A percentile compares a stretch with the other conserved stretches of the same genome.
These are phyloP conservation scores for Charanyca ferruginea DNA, from an alignment of 2,888 invertebrate genomes.

Conservation along the genomic window DNA sequence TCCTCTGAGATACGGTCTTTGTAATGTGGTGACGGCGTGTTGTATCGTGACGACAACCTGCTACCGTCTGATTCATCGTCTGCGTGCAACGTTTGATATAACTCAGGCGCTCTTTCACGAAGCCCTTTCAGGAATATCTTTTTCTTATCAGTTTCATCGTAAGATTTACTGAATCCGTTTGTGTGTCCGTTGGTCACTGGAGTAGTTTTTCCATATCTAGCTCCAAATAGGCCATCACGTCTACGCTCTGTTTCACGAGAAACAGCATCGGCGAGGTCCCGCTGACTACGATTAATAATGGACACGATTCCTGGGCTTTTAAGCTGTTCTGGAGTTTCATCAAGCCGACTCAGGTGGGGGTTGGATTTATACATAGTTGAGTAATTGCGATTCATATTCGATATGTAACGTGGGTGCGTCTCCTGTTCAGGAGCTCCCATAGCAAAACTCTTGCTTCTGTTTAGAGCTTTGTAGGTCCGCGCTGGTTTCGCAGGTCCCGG, in stretches of 20 bases:
- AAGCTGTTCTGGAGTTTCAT: constrained; percentile 93
- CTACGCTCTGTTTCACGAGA: constrained; percentile 89
- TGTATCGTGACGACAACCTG: constrained; percentile 85
- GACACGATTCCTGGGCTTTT: constrained; percentile 97
- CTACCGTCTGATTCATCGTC: constrained; percentile 91
- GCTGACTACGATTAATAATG: constrained; percentile 95
- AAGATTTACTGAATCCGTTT: constrained; percentile 86
- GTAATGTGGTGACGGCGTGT: constrained; percentile 87
- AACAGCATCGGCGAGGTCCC: constrained; percentile 93
- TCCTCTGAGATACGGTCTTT: constrained; percentile 88
- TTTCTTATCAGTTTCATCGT: constrained; percentile 91
- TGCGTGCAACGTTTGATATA: constrained; percentile 93
- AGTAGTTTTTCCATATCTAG: constrained; percentile 91
- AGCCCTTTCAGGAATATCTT: constrained; percentile 93
- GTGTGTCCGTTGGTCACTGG: constrained; percentile 87
- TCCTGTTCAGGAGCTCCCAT: constrained; percentile 92
- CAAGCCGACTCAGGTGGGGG: constrained; percentile 93
- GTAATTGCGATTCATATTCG: constrained; percentile 87
- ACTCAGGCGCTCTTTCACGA: constrained; percentile 93
- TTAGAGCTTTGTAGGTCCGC: constrained; percentile 94
- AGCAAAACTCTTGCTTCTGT: constrained; percentile 96
- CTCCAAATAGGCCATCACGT: constrained; percentile 89
- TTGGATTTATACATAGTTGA: constrained; percentile 94
- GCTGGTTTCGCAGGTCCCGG: constrained; percentile 95
- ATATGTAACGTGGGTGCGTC: constrained; percentile 86